Conservation (phyloP, 2,113 vertebrate genomes). For the Nerophis ophidion region DNA sequence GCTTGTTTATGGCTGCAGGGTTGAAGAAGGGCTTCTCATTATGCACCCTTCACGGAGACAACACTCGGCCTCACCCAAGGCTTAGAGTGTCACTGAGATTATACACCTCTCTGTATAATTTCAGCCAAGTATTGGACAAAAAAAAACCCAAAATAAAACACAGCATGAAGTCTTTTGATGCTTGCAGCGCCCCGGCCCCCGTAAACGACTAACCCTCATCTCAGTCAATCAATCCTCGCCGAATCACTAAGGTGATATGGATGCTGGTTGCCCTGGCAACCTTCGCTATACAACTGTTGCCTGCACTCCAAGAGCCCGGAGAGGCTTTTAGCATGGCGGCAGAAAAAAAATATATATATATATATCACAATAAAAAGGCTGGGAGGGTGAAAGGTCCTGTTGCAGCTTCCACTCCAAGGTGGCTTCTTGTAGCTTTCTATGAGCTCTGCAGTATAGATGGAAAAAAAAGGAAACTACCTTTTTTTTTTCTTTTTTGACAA, state of each 20-base stretch:
- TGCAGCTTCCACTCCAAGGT: slow-evolving; percentile 30
- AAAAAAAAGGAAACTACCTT: slow-evolving; percentile 21
- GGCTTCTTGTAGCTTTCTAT: slow-evolving; percentile 10
- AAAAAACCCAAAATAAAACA: slow-evolving; percentile 10
- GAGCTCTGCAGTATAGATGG: slow-evolving; percentile 18
- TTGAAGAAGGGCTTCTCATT: slow-evolving; percentile 37
- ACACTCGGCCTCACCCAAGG: slow-evolving; percentile 42
- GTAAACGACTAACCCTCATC: slow-evolving; percentile 13
- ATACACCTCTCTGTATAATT: slow-evolving; percentile 32
- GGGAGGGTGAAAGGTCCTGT: slow-evolving; percentile 44
- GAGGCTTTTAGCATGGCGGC: slow-evolving; percentile 31
- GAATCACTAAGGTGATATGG: slow-evolving; percentile 60
- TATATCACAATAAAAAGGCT: slow-evolving; percentile 33
- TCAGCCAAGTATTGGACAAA: slow-evolving; percentile 17
- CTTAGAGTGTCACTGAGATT: slow-evolving; percentile 51
- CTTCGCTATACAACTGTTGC: slow-evolving; percentile 62
- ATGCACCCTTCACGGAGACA: slow-evolving; percentile 35
- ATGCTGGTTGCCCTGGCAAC: slow-evolving; percentile 57
- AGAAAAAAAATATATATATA: too few relatives aligned
- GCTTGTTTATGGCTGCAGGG: slow-evolving; percentile 22
- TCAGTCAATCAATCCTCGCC: slow-evolving; percentile 61
- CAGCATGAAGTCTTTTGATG: slow-evolving; percentile 17
- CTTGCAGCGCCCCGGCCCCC: slow-evolving; percentile 7
- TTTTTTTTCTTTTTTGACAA: slow-evolving; percentile 6
- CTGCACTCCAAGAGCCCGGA: slow-evolving; percentile 48